Base-by-base conservation (phyloP, 2,888 invertebrate species). In the Polymixis lichenea region DNA sequence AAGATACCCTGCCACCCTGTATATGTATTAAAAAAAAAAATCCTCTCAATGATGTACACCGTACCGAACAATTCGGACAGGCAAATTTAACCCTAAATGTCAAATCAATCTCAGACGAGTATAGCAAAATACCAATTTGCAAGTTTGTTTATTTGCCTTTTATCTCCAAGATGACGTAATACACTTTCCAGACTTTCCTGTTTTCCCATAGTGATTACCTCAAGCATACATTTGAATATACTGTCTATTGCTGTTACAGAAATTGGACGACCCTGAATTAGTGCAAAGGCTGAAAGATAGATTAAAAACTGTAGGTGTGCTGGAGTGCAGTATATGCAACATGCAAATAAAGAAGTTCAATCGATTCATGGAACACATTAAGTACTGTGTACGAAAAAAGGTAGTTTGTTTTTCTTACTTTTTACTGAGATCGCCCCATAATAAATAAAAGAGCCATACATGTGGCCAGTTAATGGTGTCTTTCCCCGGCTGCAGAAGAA, bases 291-390 rank as follows among this genome's bases (percentile, higher is more conserved):
- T 93, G 68, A 85, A 82, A 60, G 58, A 85, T 68, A 90, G 80
- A 73, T 77, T 93, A 43, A 86, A 88, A 65, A 58, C 64, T 32
- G 53, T 62, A 22, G 88, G 89, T 25, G 66, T 77, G 46, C 81
- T 93, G 46, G 88, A 84, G 79, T 94, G 94, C 82, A 84, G 89
- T 69, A 87, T 91, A 85, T 94, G 94, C 79, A 72, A 80, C 72
- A 75, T 69, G 69, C 85, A 89, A 85, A 80, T 86, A 11, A 89
- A 81, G 58, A 79, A 82, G 17, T 75, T 89, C 22, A 85, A 85
- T 28, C 89, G 88, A 55, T 92, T 91, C 80, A 75, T 89, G 28
- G 51, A 72, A 19, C 92, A 94, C 80, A 75, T 92, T 1, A 80
- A 87, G 75, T 82, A 79, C 53, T 93, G 93, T 82, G 77, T 89